Evolutionary conservation across 2,797 vertebrate genomes (phyloP).

Genomic region (Oryzias dopingdopingensis): DNA sequence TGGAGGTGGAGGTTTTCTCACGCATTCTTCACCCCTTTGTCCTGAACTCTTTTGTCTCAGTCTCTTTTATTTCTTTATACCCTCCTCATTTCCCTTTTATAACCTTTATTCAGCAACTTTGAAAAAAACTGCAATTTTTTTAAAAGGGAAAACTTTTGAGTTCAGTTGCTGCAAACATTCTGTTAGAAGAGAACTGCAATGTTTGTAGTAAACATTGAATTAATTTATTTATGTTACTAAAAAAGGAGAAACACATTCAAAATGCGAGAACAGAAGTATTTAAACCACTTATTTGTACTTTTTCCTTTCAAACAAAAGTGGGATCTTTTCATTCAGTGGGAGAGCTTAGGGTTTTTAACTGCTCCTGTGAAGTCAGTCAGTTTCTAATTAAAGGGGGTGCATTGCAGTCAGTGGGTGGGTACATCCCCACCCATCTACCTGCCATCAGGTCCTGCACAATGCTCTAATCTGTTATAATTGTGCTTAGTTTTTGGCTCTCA

Average conservation of each 20-base stretch:
- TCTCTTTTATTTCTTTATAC: constrained; percentile 12
- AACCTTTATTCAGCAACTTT: neutral
- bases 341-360: constrained; percentile 2
- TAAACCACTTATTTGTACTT: neutral
- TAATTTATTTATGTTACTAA: too few species aligned
- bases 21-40: constrained; percentile 32
- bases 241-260: too few species aligned
- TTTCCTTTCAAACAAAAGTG: constrained; percentile 10
- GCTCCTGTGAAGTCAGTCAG: constrained; percentile 35
- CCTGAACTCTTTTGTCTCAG: constrained; percentile 7
- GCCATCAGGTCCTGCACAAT: constrained; percentile 47
- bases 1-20: constrained; percentile 39
- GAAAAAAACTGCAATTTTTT: neutral
- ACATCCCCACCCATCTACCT: constrained; percentile 50
- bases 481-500: constrained; percentile 38
- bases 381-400: constrained; percentile 62
- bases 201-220: neutral
- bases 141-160: neutral
- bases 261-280: too few species aligned
- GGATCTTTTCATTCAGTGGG: constrained; percentile 5
- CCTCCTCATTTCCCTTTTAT: constrained; percentile 5
- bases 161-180: neutral
- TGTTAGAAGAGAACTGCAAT: neutral
- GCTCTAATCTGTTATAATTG: constrained; percentile 74
- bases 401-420: constrained; percentile 41